phyloP scores from a whole-genome alignment of 2,888 invertebrate species.

The Cosmopolites sordidus region DNA sequence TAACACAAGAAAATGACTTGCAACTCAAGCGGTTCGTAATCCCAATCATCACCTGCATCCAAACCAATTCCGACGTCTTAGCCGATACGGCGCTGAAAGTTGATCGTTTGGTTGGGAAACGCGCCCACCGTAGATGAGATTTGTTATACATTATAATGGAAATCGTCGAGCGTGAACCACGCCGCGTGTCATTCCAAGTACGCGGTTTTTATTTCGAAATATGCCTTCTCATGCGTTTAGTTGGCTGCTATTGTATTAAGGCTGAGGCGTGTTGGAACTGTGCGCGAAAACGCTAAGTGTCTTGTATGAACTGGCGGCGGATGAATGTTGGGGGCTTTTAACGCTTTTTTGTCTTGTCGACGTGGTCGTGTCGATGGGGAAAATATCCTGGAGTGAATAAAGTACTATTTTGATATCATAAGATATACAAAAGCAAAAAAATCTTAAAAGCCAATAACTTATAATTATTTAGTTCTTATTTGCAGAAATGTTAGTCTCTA shows the following conservation, averaged over 20 bases:
- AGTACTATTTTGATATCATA: no score
- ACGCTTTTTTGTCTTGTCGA: slow-evolving; percentile 14
- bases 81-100: not conserved
- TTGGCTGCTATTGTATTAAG: slow-evolving; percentile 32
- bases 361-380: slow-evolving; percentile 1
- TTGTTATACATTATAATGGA: slow-evolving; percentile 39
- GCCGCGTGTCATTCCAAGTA: slow-evolving; percentile 42
- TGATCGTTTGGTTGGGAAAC: slow-evolving; percentile 5
- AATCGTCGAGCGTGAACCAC: slow-evolving; percentile 42
- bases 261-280: slow-evolving; percentile 18
- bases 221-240: slow-evolving; percentile 41
- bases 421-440: no score
- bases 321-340: slow-evolving; percentile 13
- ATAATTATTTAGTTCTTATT: no score
- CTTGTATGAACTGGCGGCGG: slow-evolving; percentile 14
- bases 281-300: slow-evolving; percentile 13
- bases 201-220: slow-evolving; percentile 41
- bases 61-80: not conserved
- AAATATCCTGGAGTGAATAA: not conserved
- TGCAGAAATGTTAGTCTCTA: no score
- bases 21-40: not conserved
- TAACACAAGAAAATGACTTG: no score
- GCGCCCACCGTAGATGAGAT: slow-evolving; percentile 17
- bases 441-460: no score
- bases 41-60: not conserved